Evolutionary conservation across 1,140 invertebrate genomes (phyloP).

Genomic region (Nephila pilipes): DNA sequence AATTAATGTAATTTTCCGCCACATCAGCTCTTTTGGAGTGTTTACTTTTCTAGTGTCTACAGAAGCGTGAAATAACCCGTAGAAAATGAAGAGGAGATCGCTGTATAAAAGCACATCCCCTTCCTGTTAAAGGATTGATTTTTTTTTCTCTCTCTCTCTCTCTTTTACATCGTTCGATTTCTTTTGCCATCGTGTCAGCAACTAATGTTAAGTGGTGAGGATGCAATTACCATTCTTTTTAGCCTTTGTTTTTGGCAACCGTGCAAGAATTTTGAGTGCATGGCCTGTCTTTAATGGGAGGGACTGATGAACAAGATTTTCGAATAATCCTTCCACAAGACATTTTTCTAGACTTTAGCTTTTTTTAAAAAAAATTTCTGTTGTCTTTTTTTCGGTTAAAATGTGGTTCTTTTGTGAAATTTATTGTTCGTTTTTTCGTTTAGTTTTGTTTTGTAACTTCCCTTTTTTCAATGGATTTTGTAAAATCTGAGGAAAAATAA

Average conservation of each 20-base stretch:
- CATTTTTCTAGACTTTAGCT: not conserved
- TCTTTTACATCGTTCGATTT: slow-evolving; percentile 38
- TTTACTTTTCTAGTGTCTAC: slow-evolving; percentile 52
- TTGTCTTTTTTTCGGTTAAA: not conserved
- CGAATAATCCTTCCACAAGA: slow-evolving; percentile 19
- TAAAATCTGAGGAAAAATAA: too few relatives aligned
- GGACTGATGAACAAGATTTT: slow-evolving; percentile 20
- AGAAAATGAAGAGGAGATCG: slow-evolving; percentile 68
- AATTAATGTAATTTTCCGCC: slow-evolving; percentile 72
- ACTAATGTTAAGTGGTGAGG: slow-evolving; percentile 50
- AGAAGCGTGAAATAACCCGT: slow-evolving; percentile 50
- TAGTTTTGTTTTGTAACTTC: too few relatives aligned
- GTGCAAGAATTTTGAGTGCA: slow-evolving; percentile 17
- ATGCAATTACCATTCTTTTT: slow-evolving; percentile 43
- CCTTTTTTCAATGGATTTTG: too few relatives aligned
- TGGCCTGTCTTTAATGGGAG: slow-evolving; percentile 22
- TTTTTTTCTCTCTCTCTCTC: slow-evolving; percentile 23
- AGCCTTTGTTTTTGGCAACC: slow-evolving; percentile 38
- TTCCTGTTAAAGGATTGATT: slow-evolving; percentile 25
- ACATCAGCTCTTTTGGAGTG: slow-evolving; percentile 68
- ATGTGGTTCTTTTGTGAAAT: not conserved
- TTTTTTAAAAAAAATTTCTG: not conserved
- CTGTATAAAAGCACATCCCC: slow-evolving; percentile 44
- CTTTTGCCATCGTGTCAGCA: slow-evolving; percentile 48
- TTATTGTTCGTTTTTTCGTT: too few relatives aligned